Evolutionary conservation across 2,113 vertebrate species (phyloP).

Genomic region (Eidolon helvum): DNA sequence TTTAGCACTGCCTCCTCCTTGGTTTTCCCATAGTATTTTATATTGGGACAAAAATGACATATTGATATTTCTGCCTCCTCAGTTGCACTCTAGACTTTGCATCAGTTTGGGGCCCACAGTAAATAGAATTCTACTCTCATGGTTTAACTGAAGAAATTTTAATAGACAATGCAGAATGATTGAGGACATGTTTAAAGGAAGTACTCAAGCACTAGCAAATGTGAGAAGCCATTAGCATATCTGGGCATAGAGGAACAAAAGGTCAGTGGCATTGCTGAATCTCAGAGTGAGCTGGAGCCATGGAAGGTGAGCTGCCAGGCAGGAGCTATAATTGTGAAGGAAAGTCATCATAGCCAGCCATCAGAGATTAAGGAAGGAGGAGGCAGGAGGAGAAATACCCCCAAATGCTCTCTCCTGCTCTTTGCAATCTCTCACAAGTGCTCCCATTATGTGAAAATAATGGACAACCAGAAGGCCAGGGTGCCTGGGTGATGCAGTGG

Average conservation of each 20-base stretch:
- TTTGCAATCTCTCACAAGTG: neutral
- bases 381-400: neutral
- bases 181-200: neutral
- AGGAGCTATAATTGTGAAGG: neutral
- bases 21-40: neutral
- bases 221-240: neutral
- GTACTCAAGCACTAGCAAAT: neutral
- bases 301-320: neutral
- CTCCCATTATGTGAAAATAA: neutral
- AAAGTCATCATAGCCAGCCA: neutral
- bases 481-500: too few relatives aligned
- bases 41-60: neutral
- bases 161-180: neutral
- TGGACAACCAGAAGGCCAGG: neutral
- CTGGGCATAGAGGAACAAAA: neutral
- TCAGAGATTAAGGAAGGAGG: neutral
- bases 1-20: neutral
- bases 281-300: neutral
- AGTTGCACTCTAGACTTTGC: neutral
- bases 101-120: neutral
- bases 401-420: neutral
- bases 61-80: neutral
- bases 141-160: neutral
- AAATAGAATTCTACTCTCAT: neutral
- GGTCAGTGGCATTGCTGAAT: neutral